Base-by-base conservation (phyloP, 2,113 vertebrate species). In the Hippolais icterina region DNA sequence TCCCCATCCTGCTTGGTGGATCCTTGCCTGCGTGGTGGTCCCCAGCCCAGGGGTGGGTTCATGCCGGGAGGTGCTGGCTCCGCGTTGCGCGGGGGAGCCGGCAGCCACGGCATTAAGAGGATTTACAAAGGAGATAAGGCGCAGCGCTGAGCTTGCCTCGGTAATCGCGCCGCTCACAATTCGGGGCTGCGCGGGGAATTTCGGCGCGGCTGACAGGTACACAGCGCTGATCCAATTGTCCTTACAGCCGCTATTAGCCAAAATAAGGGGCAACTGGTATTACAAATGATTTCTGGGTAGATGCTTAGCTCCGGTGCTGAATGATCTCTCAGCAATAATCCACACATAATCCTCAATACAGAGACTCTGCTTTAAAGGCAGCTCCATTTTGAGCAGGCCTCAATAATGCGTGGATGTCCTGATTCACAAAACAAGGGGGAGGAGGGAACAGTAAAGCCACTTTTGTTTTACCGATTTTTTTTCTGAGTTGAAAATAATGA, bases 281-380 rank as follows among this genome's bases (percentile, higher is more conserved):
- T 96, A 96, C 89, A 84, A 85, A 94, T 49, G 84, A 95, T 94
- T 96, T 89, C 87, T 91, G 77, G 85, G 92, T 64, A 91, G 94
- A 92, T 5, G 65, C 90, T 84, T 72, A 63, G 76, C 86, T 61
- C 87, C 1, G 4, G n/a, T 90, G 77, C 85, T 68, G 75, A 96
- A 80, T 69, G 85, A 93, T 96, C 86, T 92, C 80, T 89, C 70
- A 33, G 94, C 72, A 92, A 91, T 95, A 92, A 97, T 96, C 92
- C 94, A 92, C 77, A 47, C 64, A 4, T 95, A 93, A 96, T 94
- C 92, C 91, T 96, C 83, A 7, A 50, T 60, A 52, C 27, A 20
- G 76, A 86, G 75, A 60, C n/a, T 35, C 35, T 54, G 84, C 91
- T 80, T 61, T 81, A 82, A 83, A 94, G 78, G 78, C 12, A 14